A percentile compares a stretch with the other conserved stretches of the same genome.
These are phyloP conservation scores for Cervus canadensis DNA, from an alignment of 2,113 vertebrate genomes.

Conservation along the genomic window DNA sequence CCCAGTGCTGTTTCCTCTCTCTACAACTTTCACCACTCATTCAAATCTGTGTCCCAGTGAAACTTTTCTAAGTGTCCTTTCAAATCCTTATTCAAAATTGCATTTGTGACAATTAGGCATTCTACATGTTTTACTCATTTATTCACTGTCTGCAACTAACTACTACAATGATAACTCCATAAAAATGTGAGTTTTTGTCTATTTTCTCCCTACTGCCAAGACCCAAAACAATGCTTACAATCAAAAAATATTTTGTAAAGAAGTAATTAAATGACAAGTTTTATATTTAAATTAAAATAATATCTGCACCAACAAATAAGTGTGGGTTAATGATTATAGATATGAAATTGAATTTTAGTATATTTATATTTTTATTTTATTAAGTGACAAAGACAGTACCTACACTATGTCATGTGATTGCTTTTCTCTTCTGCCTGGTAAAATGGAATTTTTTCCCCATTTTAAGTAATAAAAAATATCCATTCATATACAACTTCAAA, in stretches of 20 bases:
- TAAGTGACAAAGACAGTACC: background rate
- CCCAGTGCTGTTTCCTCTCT: background rate
- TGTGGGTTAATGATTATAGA: background rate
- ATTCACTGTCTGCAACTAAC: background rate
- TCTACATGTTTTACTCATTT: background rate
- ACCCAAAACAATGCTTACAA: background rate
- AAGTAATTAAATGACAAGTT: slow-evolving; percentile 12
- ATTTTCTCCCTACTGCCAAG: background rate
- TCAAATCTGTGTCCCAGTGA: background rate
- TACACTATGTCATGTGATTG: background rate
- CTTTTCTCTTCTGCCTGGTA: background rate
- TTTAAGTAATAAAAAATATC: background rate
- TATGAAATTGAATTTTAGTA: background rate
- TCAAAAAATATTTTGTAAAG: background rate
- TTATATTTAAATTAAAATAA: background rate
- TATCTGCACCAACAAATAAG: background rate
- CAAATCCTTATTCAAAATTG: background rate
- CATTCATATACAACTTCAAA: background rate
- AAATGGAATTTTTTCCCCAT: background rate
- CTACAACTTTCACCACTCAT: background rate
- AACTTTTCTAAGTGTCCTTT: background rate
- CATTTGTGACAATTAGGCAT: background rate
- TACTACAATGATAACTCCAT: background rate
- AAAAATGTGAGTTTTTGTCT: background rate
- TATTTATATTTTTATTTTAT: background rate